Evolutionary conservation across 2,113 vertebrate species (phyloP), one percentile per base, ranked within the genome.

Genomic region (Corythaeola cristata): DNA sequence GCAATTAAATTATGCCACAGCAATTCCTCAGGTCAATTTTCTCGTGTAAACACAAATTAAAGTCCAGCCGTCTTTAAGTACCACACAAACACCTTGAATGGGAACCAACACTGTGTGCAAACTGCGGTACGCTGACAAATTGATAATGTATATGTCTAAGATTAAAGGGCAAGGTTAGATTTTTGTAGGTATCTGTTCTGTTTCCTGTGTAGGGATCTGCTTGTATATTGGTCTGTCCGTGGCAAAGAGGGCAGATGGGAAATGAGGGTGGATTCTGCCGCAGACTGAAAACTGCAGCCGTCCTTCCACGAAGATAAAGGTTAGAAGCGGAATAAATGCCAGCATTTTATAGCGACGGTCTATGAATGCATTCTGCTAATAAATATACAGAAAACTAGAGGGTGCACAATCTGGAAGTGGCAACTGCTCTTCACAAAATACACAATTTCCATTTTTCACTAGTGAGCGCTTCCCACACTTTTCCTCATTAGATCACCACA

Each of bases 281-380:
- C 16, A 6, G 50, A 7, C 30, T 37, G 52, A 14, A 45, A 75
- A 23, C 28, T 21, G 37, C 37, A 78, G 45, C 67, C 28, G 75
- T 33, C 39, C 20, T 74, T 53, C 64, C 66, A 11, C 17, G 7
- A 9, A 37, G 16, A 15, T 6, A 22, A 33, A 39, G 52, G 13
- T 30, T 33, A 18, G 24, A 27, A 58, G 35, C 30, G 15, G 16
- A 81, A 53, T 17, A 33, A 80, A 20, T 4, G 5, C 33, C 50
- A 62, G 19, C 6, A 2, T 30, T 45, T 37, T 33, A 6, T 3
- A 39, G 26, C 16, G n/a, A 7, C 1, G 1, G 4, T 22, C 9
- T 50, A 5, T 6, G 52, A 28, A 30, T 32, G 15, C 12, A 8
- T 47, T n/a, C 49, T n/a, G 3, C 33, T 68, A 55, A 52, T 28